Base-by-base conservation (phyloP, 2,797 vertebrate genomes). In the Mus minutoides region DNA sequence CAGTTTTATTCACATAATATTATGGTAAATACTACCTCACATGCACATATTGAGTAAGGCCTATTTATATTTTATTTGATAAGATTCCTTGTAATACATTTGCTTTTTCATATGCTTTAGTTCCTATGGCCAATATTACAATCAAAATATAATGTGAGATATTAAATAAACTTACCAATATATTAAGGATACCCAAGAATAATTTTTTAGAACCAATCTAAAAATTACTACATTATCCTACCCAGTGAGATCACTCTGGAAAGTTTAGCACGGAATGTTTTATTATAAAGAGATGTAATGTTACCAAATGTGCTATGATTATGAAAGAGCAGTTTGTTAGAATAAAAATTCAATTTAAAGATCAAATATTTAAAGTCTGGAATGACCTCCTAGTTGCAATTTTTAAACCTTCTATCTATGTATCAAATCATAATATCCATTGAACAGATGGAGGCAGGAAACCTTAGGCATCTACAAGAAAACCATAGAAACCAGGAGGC, bases 311-410 rank as follows among this genome's bases (percentile, higher is more conserved):
- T 97, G 90, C 97, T 92, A 91, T 86, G 94, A 96, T 97, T 93
- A 96, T 0, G 96, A 97, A 98, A 98, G 95, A 97, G 96, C 97
- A 98, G 95, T 97, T 98, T 97, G 95, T 97, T 97, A 94, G 95
- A 97, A 97, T 96, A 95, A 97, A 97, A 97, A 87, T 79, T 96
- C 97, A 97, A 94, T 96, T 97, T 97, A 97, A 97, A 97, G 95
- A 97, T 97, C 96, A 97, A 97, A 96, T 97, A 97, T 96, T 97
- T 96, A 96, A 96, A 97, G 90, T 97, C 88, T 97, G 91, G 93
- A 97, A 96, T 92, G 83, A 96, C 83, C 76, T 94, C 91, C 78
- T 85, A 89, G 90, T 95, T 97, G 96, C 93, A 97, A 88, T 2
- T 91, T 94, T 96, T 95, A 94, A 95, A 96, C 64, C 86, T 92